Percentiles rank a stretch among this genome's conserved stretches.
Conservation (phyloP, 1,140 invertebrate genomes). For the Bombus turneri region DNA sequence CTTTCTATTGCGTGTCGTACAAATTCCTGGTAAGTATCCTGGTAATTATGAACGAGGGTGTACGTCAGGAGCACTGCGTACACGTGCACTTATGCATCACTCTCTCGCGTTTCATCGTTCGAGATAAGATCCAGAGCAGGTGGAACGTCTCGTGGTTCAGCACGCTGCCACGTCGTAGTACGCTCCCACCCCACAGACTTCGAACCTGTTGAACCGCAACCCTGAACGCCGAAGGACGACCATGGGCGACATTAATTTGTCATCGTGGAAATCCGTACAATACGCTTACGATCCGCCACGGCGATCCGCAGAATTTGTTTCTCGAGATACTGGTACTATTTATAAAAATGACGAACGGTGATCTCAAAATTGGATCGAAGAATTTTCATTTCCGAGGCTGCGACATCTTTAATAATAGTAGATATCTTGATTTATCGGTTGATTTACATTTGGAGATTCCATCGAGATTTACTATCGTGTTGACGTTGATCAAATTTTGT, state of each 20-base stretch:
- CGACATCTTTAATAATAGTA: not conserved
- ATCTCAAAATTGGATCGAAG: not conserved
- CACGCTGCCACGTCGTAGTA: not conserved
- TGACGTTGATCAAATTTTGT: no score
- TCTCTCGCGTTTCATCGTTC: slow-evolving; percentile 57
- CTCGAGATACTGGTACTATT: no score
- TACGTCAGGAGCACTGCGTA: no score
- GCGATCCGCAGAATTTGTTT: not conserved
- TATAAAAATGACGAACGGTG: not conserved
- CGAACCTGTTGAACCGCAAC: slow-evolving; percentile 17
- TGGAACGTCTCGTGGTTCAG: slow-evolving; percentile 47
- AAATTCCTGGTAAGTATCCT: rapidly evolving
- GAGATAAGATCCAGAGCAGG: slow-evolving; percentile 61
- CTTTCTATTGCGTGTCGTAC: not conserved
- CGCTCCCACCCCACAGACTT: not conserved
- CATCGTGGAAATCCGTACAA: not conserved
- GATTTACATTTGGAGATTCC: not conserved
- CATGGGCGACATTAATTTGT: slow-evolving; percentile 17
- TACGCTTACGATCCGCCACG: not conserved
- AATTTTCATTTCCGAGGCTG: not conserved
- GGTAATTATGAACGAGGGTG: no score
- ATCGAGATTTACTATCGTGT: no score
- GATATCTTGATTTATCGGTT: not conserved
- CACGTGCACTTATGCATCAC: not conserved
- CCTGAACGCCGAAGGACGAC: not conserved